phyloP scores from a whole-genome alignment of 2,113 vertebrate genomes.

The Sylvietta virens region DNA sequence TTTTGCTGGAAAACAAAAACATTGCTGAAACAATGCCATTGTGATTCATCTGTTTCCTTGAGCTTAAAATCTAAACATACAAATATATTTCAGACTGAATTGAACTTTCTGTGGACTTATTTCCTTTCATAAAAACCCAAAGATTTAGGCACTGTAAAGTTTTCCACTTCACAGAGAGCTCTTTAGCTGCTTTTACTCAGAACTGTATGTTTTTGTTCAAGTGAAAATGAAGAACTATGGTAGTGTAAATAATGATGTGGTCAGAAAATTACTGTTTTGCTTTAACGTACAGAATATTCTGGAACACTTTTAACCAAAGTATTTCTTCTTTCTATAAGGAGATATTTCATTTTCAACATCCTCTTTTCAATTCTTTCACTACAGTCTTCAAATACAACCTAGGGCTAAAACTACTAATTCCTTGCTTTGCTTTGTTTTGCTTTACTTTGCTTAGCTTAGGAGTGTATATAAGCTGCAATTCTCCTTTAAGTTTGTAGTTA shows the following conservation, averaged over 20 bases:
- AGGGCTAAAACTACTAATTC: background rate
- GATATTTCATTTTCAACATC: background rate
- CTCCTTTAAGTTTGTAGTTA: background rate
- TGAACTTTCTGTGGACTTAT: background rate
- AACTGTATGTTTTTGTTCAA: background rate
- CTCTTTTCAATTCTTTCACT: background rate
- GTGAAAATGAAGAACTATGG: background rate
- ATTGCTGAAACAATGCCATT: background rate
- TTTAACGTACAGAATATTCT: background rate
- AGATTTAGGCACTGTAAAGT: background rate
- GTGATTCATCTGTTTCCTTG: background rate
- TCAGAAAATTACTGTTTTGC: background rate
- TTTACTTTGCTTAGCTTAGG: background rate
- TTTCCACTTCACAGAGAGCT: background rate
- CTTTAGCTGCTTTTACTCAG: background rate
- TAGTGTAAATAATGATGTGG: background rate
- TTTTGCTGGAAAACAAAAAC: background rate
- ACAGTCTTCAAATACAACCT: background rate
- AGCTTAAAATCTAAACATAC: background rate
- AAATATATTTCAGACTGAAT: background rate
- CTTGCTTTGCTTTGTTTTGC: too few species aligned
- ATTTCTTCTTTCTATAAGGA: background rate
- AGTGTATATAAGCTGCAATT: background rate
- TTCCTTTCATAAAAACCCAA: background rate
- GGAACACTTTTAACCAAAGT: background rate